phyloP scores from a whole-genome alignment of 2,797 vertebrate species.

The Melanotaenia maccullochi region DNA sequence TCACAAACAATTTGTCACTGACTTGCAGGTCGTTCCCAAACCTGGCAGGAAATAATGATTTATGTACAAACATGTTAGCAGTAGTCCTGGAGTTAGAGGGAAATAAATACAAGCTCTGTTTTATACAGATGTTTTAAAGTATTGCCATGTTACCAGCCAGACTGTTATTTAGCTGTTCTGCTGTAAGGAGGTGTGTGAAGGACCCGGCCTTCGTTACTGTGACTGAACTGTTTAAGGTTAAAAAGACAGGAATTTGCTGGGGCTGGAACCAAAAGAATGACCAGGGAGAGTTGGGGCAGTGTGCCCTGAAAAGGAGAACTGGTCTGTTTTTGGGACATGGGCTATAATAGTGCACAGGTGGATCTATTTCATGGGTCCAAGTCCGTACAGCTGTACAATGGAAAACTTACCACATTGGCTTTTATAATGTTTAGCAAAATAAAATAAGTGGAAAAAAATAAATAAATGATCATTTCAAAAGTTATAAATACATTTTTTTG shows the following conservation, averaged over 20 bases:
- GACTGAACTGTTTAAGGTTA: neutral
- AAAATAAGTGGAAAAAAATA: too few species aligned
- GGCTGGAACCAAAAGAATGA: too few species aligned
- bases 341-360: too few species aligned
- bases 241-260: neutral
- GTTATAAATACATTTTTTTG: too few species aligned
- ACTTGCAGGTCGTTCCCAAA: slow-evolving; percentile 95
- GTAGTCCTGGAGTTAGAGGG: neutral
- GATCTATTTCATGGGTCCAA: too few species aligned
- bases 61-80: neutral
- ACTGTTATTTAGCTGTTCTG: neutral
- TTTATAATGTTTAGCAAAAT: too few species aligned
- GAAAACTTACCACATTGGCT: neutral
- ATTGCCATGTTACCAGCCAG: neutral
- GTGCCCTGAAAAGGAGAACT: too few species aligned
- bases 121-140: neutral
- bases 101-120: neutral
- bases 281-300: too few species aligned
- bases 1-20: slow-evolving; percentile 92
- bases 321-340: too few species aligned
- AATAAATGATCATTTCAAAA: too few species aligned
- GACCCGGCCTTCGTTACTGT: neutral
- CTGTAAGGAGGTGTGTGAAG: too few species aligned
- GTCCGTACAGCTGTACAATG: too few species aligned
- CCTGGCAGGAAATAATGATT: slow-evolving; percentile 67